A percentile compares a stretch with the other conserved stretches of the same genome.
phyloP scores from a whole-genome alignment of 2,888 invertebrate genomes.

The Drosophila longiperda region DNA sequence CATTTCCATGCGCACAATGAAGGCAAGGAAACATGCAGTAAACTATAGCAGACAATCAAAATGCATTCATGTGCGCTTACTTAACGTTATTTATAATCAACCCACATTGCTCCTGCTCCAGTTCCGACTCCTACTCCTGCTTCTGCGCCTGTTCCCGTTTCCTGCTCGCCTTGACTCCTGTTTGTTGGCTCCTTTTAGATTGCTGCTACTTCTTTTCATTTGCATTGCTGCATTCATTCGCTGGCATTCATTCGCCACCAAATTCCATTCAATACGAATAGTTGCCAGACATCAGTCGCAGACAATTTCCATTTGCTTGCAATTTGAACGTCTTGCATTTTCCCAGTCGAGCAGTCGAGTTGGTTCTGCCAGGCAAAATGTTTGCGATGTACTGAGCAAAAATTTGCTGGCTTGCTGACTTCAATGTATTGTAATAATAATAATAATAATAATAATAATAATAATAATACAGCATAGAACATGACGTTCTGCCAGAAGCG shows the following conservation, averaged over 20 bases:
- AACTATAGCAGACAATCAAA: slow-evolving; percentile 76
- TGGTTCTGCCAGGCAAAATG: slow-evolving; percentile 15
- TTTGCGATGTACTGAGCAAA: slow-evolving; percentile 17
- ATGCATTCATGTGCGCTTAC: slow-evolving; percentile 79
- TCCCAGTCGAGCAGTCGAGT: slow-evolving; percentile 20
- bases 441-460: slow-evolving; percentile 34
- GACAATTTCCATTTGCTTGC: slow-evolving; percentile 36
- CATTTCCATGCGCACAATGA: slow-evolving; percentile 24
- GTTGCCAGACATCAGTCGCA: slow-evolving; percentile 60
- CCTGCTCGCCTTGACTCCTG: background rate
- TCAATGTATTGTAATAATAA: slow-evolving; percentile 40
- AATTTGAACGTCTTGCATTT: slow-evolving; percentile 32
- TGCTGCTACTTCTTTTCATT: slow-evolving; percentile 27
- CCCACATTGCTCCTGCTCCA: background rate
- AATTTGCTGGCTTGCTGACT: slow-evolving; percentile 32
- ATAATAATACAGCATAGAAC: slow-evolving; percentile 17
- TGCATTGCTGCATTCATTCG: slow-evolving; percentile 42
- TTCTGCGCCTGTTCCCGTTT: no score
- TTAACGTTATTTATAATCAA: slow-evolving; percentile 78
- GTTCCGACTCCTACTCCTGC: background rate
- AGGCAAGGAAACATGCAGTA: slow-evolving; percentile 68
- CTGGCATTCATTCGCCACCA: slow-evolving; percentile 59
- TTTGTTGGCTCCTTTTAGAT: slow-evolving; percentile 1
- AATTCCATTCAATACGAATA: slow-evolving; percentile 70
- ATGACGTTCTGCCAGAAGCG: slow-evolving; percentile 12